A percentile compares a stretch with the other conserved stretches of the same genome.
These are phyloP conservation scores for Zoanthus gigantus DNA, from an alignment of 92 coral and sea anemone genomes.

Conservation along the genomic window DNA sequence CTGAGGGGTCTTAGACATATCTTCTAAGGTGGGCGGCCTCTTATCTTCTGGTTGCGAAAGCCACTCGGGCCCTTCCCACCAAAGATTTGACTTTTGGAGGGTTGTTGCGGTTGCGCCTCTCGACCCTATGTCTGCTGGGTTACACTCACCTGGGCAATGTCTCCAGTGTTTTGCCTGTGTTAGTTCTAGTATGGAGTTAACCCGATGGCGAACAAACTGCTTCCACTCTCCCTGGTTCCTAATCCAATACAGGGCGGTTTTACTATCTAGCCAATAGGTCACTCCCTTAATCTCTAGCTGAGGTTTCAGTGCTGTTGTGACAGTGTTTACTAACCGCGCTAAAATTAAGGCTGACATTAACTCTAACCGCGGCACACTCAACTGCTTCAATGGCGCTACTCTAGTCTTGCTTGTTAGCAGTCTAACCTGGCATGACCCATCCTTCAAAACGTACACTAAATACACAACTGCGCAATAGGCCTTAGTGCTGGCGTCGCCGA, in stretches of 20 bases:
- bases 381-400: slow-evolving; percentile 43
- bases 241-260: slow-evolving; percentile 56
- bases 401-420: slow-evolving; percentile 28
- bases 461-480: slow-evolving; percentile 46
- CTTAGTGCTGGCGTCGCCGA: slow-evolving; percentile 32
- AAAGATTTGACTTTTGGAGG: slow-evolving; percentile 28
- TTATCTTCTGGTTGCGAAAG: slow-evolving; percentile 23
- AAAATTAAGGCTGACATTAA: slow-evolving; percentile 52
- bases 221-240: slow-evolving; percentile 43
- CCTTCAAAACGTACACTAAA: slow-evolving; percentile 2
- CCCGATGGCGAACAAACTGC: slow-evolving; percentile 60
- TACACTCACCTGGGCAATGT: slow-evolving; percentile 55
- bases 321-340: slow-evolving; percentile 31
- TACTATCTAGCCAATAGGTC: slow-evolving; percentile 56
- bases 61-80: slow-evolving; percentile 55
- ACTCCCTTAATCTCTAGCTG: slow-evolving; percentile 11
- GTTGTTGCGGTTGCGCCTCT: slow-evolving; percentile 49
- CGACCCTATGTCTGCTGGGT: slow-evolving; percentile 65
- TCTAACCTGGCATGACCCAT: not conserved
- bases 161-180: slow-evolving; percentile 47
- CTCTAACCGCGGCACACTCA: slow-evolving; percentile 48
- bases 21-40: slow-evolving; percentile 45
- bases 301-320: slow-evolving; percentile 29
- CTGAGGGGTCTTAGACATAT: slow-evolving; percentile 31
- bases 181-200: slow-evolving; percentile 28